These are phyloP conservation scores for Tromatobia lineatoria DNA, from an alignment of 2,888 invertebrate species.

Conservation along the genomic window DNA sequence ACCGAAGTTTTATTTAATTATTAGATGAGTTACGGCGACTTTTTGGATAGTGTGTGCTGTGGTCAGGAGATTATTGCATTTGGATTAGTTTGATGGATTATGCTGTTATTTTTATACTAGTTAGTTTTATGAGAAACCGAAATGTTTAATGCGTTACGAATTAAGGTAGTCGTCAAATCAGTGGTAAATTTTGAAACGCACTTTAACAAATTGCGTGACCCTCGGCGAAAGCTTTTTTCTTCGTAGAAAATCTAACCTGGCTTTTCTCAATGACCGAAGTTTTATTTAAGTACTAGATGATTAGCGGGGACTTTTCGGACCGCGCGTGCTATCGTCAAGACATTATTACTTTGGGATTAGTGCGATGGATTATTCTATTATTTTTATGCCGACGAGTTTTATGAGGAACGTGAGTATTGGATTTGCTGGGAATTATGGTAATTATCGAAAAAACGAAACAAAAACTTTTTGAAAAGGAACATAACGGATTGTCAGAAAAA, in stretches of 20 bases:
- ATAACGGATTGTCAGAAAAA: too few species aligned
- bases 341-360: not conserved
- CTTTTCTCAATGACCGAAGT: constrained; percentile 1
- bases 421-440: too few species aligned
- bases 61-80: not conserved
- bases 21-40: not conserved
- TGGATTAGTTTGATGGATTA: not conserved
- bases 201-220: too few species aligned
- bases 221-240: not conserved
- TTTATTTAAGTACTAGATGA: constrained; percentile 7
- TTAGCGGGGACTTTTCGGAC: not conserved
- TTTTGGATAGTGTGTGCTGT: not conserved
- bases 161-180: too few species aligned
- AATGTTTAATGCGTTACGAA: not conserved
- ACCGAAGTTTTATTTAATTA: constrained; percentile 13
- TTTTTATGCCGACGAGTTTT: not conserved
- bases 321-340: not conserved
- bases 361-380: not conserved
- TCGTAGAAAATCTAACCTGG: not conserved
- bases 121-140: not conserved
- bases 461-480: too few species aligned
- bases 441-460: too few species aligned
- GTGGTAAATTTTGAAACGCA: too few species aligned
- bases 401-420: too few species aligned
- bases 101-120: not conserved